phyloP scores from a whole-genome alignment of 2,113 vertebrate species.

The Microtus montanus region DNA sequence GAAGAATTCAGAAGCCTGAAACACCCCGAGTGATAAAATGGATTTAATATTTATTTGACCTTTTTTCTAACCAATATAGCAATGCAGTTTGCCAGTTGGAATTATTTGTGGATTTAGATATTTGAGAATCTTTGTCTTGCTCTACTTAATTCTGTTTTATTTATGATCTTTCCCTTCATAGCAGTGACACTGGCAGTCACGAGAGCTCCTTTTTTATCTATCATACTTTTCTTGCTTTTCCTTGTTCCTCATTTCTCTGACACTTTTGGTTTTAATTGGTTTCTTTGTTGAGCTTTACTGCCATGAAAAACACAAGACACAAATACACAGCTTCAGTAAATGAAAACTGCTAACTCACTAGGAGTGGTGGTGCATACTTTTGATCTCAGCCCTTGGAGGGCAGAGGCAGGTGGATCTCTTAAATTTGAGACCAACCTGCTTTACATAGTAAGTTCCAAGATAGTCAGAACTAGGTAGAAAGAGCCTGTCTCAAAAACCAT shows the following conservation, averaged over 20 bases:
- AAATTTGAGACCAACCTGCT: background rate
- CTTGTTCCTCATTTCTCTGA: background rate
- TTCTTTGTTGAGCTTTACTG: background rate
- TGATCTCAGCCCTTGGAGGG: background rate
- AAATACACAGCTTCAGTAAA: background rate
- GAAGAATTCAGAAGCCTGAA: background rate
- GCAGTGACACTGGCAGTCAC: background rate
- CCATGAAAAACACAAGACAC: background rate
- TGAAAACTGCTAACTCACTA: background rate
- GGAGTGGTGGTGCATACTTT: too few relatives aligned
- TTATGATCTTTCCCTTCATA: background rate
- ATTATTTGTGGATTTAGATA: slow-evolving; percentile 2
- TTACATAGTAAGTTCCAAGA: background rate
- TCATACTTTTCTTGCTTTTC: slow-evolving; percentile 1
- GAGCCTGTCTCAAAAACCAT: background rate
- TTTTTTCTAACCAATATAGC: background rate
- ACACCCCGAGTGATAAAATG: background rate
- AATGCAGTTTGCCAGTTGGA: background rate
- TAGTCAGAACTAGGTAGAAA: background rate
- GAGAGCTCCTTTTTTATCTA: background rate
- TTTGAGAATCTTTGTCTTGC: slow-evolving; percentile 16
- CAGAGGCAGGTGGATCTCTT: background rate
- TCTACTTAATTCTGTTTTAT: slow-evolving; percentile 29
- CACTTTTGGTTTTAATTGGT: background rate
- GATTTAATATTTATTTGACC: background rate